Base-by-base conservation (phyloP, 2,113 vertebrate species). In the Pao palembangensis region DNA sequence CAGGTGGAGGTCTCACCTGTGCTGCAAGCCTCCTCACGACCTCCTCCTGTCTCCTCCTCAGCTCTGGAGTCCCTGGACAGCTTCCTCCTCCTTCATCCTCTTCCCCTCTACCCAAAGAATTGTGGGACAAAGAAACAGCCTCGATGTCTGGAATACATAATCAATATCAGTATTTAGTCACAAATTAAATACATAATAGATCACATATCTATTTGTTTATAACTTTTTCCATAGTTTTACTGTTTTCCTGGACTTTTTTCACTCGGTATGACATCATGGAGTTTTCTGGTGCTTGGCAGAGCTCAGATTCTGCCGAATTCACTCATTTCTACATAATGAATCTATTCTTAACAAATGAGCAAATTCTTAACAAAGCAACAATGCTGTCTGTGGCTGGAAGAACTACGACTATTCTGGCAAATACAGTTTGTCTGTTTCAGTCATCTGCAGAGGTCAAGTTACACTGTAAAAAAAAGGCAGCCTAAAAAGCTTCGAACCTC, bases 31-130 rank as follows among this genome's bases (percentile, higher is more conserved):
- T 92, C 76, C 93, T 75, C 93, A 96, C 92, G 1, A 88, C 93
- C 74, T 98, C 95, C 51, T 98, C 94, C 60, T 96, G 96, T 25
- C 93, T 93, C 65, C 93, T 91, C 21, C 92, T 94, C 92, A 94
- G 92, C 73, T 98, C 96, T 1, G 97, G 96, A 1, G 97, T 99
- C 49, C 94, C 95, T 0, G 96, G 96, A 81, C 96, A 98, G 88
- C 96, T 98, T 59, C 94, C 94, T 31, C 93, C 94, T 53, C 51
- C 78, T 50, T 38, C 75, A 6, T 58, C 69, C n/a, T 34, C 59
- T 63, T 61, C 79, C 21, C 76, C 82, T 81, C 69, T 56, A 53
- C 76, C 82, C 79, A 94, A 86, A 8, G 94, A 93, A 0, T 94
- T 82, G 25, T 94, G 92, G 16, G 71, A 93, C 81, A 76, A 92